Conservation (phyloP, 1,140 invertebrate species). For the Drosophila burlai region DNA sequence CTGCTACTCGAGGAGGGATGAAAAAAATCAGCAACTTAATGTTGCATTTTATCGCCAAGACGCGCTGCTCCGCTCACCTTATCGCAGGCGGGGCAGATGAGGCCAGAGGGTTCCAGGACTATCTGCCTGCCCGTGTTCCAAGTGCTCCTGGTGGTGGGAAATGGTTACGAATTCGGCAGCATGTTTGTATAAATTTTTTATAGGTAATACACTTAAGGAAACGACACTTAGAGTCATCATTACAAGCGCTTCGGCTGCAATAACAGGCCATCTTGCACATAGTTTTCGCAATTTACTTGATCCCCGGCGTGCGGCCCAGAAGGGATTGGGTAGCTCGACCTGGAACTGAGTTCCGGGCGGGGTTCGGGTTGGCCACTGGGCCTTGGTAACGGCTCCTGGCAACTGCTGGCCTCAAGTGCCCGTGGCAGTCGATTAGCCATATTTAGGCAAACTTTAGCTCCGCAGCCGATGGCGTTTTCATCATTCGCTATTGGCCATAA, state of each 20-base stretch:
- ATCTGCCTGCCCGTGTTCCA: background rate
- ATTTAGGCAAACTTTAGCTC: constrained; percentile 61
- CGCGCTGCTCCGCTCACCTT: constrained; percentile 46
- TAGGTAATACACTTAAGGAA: constrained; percentile 85
- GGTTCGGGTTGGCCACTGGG: constrained; percentile 6
- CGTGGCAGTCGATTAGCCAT: constrained; percentile 75
- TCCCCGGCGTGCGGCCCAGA: constrained; percentile 58
- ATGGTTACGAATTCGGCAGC: constrained; percentile 70
- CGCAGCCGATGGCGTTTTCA: constrained; percentile 60
- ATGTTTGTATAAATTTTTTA: constrained; percentile 85
- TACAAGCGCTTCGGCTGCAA: constrained; percentile 85
- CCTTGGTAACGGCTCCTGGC: constrained; percentile 33
- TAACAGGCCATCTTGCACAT: constrained; percentile 85
- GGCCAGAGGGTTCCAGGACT: constrained; percentile 19
- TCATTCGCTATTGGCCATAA: constrained; percentile 70
- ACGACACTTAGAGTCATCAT: constrained; percentile 85
- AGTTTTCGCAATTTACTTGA: constrained; percentile 85
- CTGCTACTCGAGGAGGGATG: constrained; percentile 49
- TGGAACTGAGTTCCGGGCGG: background rate
- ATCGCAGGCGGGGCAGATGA: constrained; percentile 47
- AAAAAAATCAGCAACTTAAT: constrained; percentile 80
- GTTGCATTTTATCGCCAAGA: constrained; percentile 81
- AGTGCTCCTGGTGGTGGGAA: constrained; percentile 47
- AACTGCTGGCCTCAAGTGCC: constrained; percentile 75
- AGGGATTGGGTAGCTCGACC: constrained; percentile 6